Evolutionary conservation across 2,888 invertebrate species (phyloP).

Genomic region (Phlogophora meticulosa): DNA sequence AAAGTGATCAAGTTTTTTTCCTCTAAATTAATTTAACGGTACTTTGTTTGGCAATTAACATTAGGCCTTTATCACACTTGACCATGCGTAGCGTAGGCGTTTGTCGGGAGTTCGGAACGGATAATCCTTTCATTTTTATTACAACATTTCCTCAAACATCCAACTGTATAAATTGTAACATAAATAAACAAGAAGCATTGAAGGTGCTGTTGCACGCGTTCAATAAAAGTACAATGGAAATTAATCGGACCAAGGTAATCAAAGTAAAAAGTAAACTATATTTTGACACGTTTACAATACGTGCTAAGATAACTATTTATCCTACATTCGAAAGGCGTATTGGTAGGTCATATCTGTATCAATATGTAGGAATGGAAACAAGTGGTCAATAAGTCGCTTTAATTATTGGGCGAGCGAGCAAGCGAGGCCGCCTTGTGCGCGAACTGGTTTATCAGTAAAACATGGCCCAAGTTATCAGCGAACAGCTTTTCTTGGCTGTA

Average conservation of each 20-base stretch:
- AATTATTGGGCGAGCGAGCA: constrained; percentile 84
- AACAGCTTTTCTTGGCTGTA: constrained; percentile 54
- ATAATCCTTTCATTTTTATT: constrained; percentile 18
- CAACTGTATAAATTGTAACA: constrained; percentile 6
- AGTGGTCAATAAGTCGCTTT: constrained; percentile 87
- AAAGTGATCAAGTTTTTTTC: constrained; percentile 32
- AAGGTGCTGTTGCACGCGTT: constrained; percentile 21
- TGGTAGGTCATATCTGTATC: constrained; percentile 81
- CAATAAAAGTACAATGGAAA: constrained; percentile 36
- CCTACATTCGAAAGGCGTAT: constrained; percentile 76
- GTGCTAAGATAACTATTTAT: constrained; percentile 73
- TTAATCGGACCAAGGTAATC: constrained; percentile 62
- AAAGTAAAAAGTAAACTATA: constrained; percentile 64
- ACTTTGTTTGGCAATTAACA: constrained; percentile 18
- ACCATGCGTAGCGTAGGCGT: neutral
- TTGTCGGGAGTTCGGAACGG: neutral
- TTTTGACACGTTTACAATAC: constrained; percentile 71
- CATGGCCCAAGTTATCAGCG: constrained; percentile 77
- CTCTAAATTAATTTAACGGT: constrained; percentile 31
- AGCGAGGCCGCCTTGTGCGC: constrained; percentile 87
- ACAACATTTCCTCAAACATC: constrained; percentile 6
- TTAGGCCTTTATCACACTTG: constrained; percentile 25
- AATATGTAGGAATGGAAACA: constrained; percentile 84
- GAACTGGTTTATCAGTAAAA: constrained; percentile 87
- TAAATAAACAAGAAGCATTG: constrained; percentile 6